Conservation (phyloP, 1,140 invertebrate genomes). For the Drosophila sulfurigaster region DNA sequence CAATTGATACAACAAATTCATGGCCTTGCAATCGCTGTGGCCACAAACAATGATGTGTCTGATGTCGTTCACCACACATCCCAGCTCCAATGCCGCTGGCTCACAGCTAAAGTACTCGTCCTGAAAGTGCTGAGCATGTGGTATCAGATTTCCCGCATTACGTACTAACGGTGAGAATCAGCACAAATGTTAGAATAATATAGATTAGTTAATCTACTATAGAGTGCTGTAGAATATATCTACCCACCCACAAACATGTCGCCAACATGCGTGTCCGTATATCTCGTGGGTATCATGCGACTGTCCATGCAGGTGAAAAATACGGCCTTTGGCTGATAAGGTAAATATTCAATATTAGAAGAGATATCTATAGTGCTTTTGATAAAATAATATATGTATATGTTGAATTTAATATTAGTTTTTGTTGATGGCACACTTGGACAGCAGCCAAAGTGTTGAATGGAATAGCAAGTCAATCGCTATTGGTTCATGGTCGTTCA, state of each 20-base stretch:
- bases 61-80: slow-evolving; percentile 96
- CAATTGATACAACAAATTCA: slow-evolving; percentile 95
- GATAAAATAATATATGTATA: slow-evolving; percentile 38
- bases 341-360: slow-evolving; percentile 48
- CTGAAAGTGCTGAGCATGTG: slow-evolving; percentile 94
- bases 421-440: slow-evolving; percentile 55
- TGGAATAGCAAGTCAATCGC: slow-evolving; percentile 7
- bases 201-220: slow-evolving; percentile 16
- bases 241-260: slow-evolving; percentile 97
- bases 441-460: slow-evolving; percentile 45
- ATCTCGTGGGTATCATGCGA: slow-evolving; percentile 97
- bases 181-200: slow-evolving; percentile 26
- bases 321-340: slow-evolving; percentile 94
- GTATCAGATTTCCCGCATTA: slow-evolving; percentile 97
- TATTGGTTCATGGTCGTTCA: slow-evolving; percentile 54
- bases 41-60: slow-evolving; percentile 97
- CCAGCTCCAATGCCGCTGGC: slow-evolving; percentile 96
- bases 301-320: slow-evolving; percentile 99
- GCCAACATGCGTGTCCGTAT: slow-evolving; percentile 97
- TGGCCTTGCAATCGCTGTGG: slow-evolving; percentile 99
- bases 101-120: slow-evolving; percentile 96
- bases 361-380: slow-evolving; percentile 34
- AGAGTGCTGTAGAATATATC: not conserved
- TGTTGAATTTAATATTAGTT: slow-evolving; percentile 28
- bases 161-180: slow-evolving; percentile 88